Evolutionary conservation across 2,888 invertebrate species (phyloP).

Genomic region (Apoda limacodes): DNA sequence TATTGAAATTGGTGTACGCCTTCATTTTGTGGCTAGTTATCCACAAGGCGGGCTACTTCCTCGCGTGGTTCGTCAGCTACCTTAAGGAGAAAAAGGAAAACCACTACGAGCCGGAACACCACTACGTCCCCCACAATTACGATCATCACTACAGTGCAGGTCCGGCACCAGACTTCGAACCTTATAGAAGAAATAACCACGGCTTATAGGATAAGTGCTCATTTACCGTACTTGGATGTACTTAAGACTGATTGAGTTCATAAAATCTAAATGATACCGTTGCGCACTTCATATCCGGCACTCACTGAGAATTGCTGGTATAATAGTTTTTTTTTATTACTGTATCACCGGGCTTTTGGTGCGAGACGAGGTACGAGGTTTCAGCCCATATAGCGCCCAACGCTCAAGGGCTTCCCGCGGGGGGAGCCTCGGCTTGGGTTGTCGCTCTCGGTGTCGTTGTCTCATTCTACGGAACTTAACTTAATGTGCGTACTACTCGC

Average conservation of each 20-base stretch:
- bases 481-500: no score
- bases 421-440: no score
- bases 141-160: conserved; percentile 29
- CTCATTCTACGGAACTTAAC: no score
- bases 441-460: no score
- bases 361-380: conserved; percentile 1
- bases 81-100: conserved; percentile 48
- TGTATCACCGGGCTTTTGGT: background rate
- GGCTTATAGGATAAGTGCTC: no score
- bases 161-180: conserved; percentile 23
- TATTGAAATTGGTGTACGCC: conserved; percentile 53
- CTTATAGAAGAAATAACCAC: conserved; percentile 26
- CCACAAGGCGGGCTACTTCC: conserved; percentile 60
- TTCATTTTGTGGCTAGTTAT: conserved; percentile 52
- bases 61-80: conserved; percentile 52
- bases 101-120: conserved; percentile 28
- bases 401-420: no score
- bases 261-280: conserved; percentile 1
- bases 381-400: no score
- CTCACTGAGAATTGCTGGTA: conserved; percentile 1
- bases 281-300: conserved; percentile 2
- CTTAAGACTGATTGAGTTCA: no score
- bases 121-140: conserved; percentile 22
- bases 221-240: no score
- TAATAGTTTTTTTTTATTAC: background rate